phyloP scores from a whole-genome alignment of 2,888 invertebrate genomes.

The Tinea trinotella region DNA sequence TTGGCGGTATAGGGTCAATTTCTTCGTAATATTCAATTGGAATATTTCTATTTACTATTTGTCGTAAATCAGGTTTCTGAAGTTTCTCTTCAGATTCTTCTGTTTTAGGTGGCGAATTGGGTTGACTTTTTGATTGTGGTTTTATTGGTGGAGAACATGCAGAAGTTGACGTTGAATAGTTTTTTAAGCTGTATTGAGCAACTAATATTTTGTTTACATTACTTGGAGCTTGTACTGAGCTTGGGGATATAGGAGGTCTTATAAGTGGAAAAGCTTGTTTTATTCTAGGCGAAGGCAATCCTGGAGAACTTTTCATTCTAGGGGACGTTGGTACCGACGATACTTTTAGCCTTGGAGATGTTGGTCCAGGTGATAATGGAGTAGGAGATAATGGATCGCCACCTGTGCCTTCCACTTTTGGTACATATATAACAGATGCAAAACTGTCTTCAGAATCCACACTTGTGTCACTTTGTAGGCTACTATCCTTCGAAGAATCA shows the following conservation, averaged over 20 bases:
- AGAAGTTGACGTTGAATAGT: constrained; percentile 51
- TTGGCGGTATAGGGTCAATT: constrained; percentile 55
- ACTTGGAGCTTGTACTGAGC: constrained; percentile 62
- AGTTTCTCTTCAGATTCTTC: constrained; percentile 50
- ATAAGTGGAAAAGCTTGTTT: constrained; percentile 76
- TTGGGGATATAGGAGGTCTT: constrained; percentile 74
- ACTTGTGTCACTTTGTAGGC: constrained; percentile 93
- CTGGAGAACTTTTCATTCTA: constrained; percentile 78
- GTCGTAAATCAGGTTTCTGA: constrained; percentile 36
- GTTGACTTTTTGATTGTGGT: constrained; percentile 62
- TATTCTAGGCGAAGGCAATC: constrained; percentile 76
- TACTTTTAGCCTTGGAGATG: constrained; percentile 74
- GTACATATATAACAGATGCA: constrained; percentile 92
- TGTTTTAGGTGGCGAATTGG: constrained; percentile 62
- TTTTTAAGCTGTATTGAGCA: constrained; percentile 71
- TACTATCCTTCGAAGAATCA: constrained; percentile 90
- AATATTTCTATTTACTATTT: constrained; percentile 42
- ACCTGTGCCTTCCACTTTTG: constrained; percentile 79
- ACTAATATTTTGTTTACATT: constrained; percentile 71
- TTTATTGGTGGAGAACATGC: constrained; percentile 39
- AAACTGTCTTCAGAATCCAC: constrained; percentile 95
- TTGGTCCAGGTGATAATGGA: constrained; percentile 74
- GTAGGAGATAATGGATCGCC: constrained; percentile 72
- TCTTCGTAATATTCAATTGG: constrained; percentile 55
- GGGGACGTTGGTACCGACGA: constrained; percentile 86